Conservation (phyloP, 2,113 vertebrate species). For the Gambusia holbrooki region DNA sequence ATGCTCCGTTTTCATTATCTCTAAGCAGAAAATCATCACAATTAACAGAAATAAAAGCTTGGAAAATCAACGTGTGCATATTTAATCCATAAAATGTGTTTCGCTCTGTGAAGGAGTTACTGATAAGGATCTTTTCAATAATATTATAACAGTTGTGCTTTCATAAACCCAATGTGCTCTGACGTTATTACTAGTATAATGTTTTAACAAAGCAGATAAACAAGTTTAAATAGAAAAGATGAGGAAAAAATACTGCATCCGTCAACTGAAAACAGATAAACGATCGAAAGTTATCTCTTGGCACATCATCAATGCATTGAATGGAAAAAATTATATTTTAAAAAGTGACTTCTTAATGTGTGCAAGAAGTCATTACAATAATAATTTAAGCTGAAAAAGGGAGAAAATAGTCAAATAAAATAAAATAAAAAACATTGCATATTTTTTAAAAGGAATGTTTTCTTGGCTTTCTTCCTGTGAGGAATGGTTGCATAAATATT, state of each 20-base stretch:
- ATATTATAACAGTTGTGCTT: too few species aligned
- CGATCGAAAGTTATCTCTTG: not conserved
- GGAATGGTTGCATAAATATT: not conserved
- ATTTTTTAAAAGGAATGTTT: not conserved
- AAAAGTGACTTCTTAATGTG: not conserved
- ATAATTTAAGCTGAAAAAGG: not conserved
- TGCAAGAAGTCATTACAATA: not conserved
- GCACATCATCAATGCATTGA: not conserved
- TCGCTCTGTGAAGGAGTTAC: too few species aligned
- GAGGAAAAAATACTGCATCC: not conserved
- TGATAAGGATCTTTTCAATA: too few species aligned
- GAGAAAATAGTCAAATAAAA: not conserved
- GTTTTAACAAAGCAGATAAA: too few species aligned
- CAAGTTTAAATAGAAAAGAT: not conserved
- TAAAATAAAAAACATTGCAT: too few species aligned
- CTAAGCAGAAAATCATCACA: too few species aligned
- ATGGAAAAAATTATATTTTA: not conserved
- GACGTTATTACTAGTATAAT: too few species aligned
- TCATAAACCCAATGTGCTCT: too few species aligned
- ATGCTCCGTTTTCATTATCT: too few species aligned
- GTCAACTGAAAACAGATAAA: not conserved
- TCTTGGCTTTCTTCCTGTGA: not conserved
- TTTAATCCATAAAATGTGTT: too few species aligned
- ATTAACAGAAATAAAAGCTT: too few species aligned
- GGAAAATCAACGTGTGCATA: too few species aligned